A percentile compares a stretch with the other conserved stretches of the same genome.
Evolutionary conservation across 2,888 invertebrate genomes (phyloP).

Genomic region (Strigamia maritima): DNA sequence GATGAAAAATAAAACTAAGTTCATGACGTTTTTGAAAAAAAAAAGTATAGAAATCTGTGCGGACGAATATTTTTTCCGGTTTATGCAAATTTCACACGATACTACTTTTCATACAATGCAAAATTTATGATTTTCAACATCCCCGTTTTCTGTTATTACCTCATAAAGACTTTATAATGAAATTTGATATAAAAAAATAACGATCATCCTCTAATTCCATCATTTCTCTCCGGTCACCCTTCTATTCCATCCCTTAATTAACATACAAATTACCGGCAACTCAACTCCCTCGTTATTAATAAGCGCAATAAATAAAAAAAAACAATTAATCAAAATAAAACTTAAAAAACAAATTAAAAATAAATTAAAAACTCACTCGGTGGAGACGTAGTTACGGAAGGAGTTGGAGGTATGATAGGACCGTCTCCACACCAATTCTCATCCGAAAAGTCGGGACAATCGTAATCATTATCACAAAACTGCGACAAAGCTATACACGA

Average conservation of each 20-base stretch:
- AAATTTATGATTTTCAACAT: too few relatives aligned
- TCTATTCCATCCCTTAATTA: not conserved
- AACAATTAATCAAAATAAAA: conserved; percentile 17
- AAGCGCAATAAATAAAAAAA: not conserved
- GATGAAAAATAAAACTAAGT: not conserved
- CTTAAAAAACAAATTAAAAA: not conserved
- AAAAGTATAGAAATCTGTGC: not conserved
- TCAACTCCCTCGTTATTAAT: not conserved
- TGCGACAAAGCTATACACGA: conserved; percentile 62
- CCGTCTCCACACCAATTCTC: conserved; percentile 58
- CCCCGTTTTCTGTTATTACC: too few relatives aligned
- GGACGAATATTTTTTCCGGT: too few relatives aligned
- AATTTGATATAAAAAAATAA: not conserved
- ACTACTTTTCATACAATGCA: too few relatives aligned
- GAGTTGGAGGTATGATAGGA: not conserved
- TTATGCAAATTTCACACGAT: too few relatives aligned
- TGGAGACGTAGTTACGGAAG: too few relatives aligned
- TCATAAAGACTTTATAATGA: not conserved
- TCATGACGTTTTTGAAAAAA: not conserved
- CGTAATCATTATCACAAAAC: conserved; percentile 63
- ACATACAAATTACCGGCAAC: not conserved
- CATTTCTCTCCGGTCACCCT: not conserved
- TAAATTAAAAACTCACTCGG: not conserved
- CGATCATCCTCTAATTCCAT: not conserved
- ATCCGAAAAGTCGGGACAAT: conserved; percentile 64